These are phyloP conservation scores for Potamarius usumacintae DNA, from an alignment of 2,113 vertebrate genomes.

Conservation along the genomic window DNA sequence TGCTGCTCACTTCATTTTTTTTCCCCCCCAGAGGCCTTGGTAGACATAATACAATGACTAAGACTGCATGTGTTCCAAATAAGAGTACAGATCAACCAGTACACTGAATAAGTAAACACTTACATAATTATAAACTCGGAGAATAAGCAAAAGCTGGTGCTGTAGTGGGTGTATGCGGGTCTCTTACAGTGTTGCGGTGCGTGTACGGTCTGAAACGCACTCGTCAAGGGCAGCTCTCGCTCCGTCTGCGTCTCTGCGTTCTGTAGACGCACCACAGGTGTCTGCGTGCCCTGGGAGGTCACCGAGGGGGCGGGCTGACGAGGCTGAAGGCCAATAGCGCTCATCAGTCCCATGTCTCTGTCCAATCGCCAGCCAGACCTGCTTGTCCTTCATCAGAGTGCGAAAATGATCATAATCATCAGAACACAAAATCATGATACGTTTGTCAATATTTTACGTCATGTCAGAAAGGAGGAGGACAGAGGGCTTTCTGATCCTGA, in stretches of 20 bases:
- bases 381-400: conserved; percentile 77
- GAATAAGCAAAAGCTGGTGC: neutral
- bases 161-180: neutral
- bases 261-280: conserved; percentile 89
- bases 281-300: conserved; percentile 97
- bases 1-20: neutral
- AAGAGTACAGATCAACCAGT: neutral
- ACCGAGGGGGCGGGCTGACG: conserved; percentile 92
- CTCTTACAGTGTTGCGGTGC: conserved; percentile 62
- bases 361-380: conserved; percentile 91
- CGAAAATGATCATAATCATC: neutral
- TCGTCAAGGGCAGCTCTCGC: conserved; percentile 82
- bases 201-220: conserved; percentile 72
- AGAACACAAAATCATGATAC: neutral
- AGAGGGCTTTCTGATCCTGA: conserved; percentile 79
- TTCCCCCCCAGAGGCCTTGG: neutral
- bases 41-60: neutral
- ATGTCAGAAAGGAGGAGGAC: neutral
- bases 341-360: conserved; percentile 98
- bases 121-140: neutral
- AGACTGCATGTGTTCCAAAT: neutral
- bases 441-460: neutral
- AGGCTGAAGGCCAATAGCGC: conserved; percentile 94
- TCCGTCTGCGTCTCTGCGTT: conserved; percentile 97
- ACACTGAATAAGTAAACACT: neutral